Conservation (phyloP, 2,888 invertebrate genomes). For the Rugalucina vietnamica region DNA sequence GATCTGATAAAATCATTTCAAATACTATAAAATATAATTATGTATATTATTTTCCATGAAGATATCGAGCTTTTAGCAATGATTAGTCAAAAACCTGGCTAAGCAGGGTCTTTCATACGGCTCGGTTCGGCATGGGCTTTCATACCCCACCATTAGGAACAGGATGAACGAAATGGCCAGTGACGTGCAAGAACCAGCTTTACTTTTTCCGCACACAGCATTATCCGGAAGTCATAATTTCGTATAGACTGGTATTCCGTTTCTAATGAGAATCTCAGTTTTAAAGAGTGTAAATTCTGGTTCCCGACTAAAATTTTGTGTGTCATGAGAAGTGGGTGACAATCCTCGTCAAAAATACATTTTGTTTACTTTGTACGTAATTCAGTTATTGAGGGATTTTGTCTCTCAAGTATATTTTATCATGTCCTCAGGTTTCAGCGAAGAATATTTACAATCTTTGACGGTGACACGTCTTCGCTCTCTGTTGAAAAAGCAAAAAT, state of each 20-base stretch:
- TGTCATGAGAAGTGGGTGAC: not conserved
- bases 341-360: not conserved
- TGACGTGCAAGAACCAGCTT: too few species aligned
- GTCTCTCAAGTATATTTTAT: not conserved
- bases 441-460: conserved; percentile 49
- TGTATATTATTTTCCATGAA: too few species aligned
- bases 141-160: too few species aligned
- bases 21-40: too few species aligned
- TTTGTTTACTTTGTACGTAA: not conserved
- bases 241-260: not conserved
- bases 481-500: conserved; percentile 58
- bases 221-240: not conserved
- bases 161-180: too few species aligned
- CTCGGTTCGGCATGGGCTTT: too few species aligned
- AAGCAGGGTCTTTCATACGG: too few species aligned
- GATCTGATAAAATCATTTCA: too few species aligned
- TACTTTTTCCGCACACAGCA: not conserved
- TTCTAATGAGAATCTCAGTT: not conserved
- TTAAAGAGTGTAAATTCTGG: not conserved
- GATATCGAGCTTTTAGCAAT: too few species aligned
- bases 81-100: too few species aligned
- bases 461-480: conserved; percentile 49
- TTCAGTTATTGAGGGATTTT: not conserved
- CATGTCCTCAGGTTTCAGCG: conserved; percentile 24
- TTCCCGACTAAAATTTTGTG: not conserved